Percentiles rank a stretch among this genome's conserved stretches.
Conservation (phyloP, 2,888 invertebrate genomes). For the Cenopis cana region DNA sequence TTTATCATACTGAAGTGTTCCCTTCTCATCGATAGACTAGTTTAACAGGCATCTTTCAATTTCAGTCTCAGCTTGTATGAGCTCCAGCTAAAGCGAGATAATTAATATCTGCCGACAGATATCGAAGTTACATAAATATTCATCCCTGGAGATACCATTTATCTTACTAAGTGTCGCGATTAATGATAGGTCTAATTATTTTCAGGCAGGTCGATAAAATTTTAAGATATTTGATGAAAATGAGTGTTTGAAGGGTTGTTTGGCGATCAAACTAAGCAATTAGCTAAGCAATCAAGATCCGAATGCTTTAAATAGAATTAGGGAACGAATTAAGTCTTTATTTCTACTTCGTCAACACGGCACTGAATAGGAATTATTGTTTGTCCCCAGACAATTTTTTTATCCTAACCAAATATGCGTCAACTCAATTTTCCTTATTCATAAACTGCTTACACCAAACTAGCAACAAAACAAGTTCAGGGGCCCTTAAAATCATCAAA, state of each 20-base stretch:
- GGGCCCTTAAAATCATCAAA: not conserved
- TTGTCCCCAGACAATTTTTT: too few relatives aligned
- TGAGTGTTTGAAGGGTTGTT: not conserved
- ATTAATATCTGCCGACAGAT: slow-evolving; percentile 61
- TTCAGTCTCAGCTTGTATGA: not conserved
- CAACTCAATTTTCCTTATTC: not conserved
- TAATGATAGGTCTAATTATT: slow-evolving; percentile 20
- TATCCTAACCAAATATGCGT: not conserved
- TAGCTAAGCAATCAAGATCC: not conserved
- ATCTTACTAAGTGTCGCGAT: slow-evolving; percentile 47
- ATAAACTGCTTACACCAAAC: not conserved
- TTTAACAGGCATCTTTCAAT: slow-evolving; percentile 15
- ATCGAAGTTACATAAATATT: slow-evolving; percentile 65
- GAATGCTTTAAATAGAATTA: not conserved
- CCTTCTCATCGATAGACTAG: not conserved
- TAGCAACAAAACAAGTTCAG: not conserved
- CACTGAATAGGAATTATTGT: too few relatives aligned
- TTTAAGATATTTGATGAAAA: slow-evolving; percentile 6
- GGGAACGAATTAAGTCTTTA: too few relatives aligned
- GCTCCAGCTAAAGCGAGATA: not conserved
- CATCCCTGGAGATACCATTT: slow-evolving; percentile 52
- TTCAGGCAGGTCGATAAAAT: slow-evolving; percentile 26
- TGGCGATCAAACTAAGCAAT: not conserved
- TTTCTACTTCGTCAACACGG: too few relatives aligned
- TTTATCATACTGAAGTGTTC: too few relatives aligned